Base-by-base conservation (phyloP, 2,888 invertebrate species). In the Eutolmus rufibarbis region DNA sequence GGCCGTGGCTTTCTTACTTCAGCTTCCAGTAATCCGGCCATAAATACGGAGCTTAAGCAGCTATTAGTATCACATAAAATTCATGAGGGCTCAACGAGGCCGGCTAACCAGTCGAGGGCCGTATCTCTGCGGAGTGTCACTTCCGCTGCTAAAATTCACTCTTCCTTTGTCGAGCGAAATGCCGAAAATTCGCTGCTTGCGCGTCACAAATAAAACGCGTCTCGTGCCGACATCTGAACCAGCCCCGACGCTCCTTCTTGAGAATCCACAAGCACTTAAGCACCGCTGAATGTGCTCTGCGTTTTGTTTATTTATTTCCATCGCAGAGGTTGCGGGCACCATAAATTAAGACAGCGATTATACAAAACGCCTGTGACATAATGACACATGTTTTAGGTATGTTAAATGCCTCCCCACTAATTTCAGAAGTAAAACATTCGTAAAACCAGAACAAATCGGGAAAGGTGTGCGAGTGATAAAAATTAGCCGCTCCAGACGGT, bases 381-480 rank as follows among this genome's bases (percentile, higher is more conserved):
- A 88, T 87, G 87, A 87, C 88, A 88, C 85, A 87, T 87, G 88
- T 88, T 88, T 87, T 87, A 31, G 34, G 46, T 74, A 87, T 84
- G 81, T 81, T 87, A 85, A 77, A 56, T 66, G 66, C 66, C 66
- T 28, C 66, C 66, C 28, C 66, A 66, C 66, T 87, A 23, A 40
- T 37, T 77, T 40, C 77, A 40, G 40, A 23, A 28, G 37, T 37
- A 37, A 77, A 77, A 34, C 19, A 77, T 77, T 40, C 77, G 37
- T 77, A 31, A 37, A 12, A 8, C n/a, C n/a, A 77, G 40, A 76
- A 76, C 37, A 77, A 77, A 77, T 77, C 77, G 40, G 40, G 31
- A 37, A 77, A 77, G 40, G 37, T 77, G 37, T 40, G 66, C 66
- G 31, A 40, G 31, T 40, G 77, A 77, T 77, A 77, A 77, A 77